Evolutionary conservation across 2,888 invertebrate genomes (phyloP).

Genomic region (Ceraclea dissimilis): DNA sequence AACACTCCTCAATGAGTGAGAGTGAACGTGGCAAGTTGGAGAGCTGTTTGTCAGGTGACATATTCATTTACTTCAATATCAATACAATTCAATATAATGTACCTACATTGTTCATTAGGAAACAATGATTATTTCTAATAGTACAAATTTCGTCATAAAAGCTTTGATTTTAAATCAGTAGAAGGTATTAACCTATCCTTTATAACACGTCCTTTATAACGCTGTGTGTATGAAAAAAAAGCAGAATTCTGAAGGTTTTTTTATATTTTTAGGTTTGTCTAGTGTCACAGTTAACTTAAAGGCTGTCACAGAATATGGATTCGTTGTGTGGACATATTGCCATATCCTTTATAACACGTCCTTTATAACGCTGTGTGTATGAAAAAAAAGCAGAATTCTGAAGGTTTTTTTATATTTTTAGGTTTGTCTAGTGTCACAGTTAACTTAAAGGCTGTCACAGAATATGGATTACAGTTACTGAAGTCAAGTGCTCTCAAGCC

Average conservation of each 20-base stretch:
- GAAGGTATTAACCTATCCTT: too few species aligned
- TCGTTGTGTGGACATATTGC: too few species aligned
- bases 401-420: slow-evolving; percentile 28
- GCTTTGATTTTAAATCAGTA: not conserved
- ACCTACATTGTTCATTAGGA: not conserved
- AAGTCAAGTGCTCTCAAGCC: slow-evolving; percentile 76
- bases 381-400: too few species aligned
- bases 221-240: too few species aligned
- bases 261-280: slow-evolving; percentile 41
- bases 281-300: slow-evolving; percentile 52
- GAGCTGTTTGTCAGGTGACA: slow-evolving; percentile 53
- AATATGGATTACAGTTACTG: slow-evolving; percentile 75
- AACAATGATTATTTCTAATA: not conserved
- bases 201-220: too few species aligned
- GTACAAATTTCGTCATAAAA: not conserved
- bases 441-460: slow-evolving; percentile 57
- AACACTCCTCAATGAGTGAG: slow-evolving; percentile 51
- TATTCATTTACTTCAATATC: not conserved
- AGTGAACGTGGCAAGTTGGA: slow-evolving; percentile 66
- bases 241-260: too few species aligned
- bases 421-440: slow-evolving; percentile 51
- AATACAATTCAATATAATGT: not conserved
- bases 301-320: slow-evolving; percentile 68
- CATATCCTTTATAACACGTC: too few species aligned
- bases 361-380: too few species aligned